A percentile compares a stretch with the other conserved stretches of the same genome.
Conservation (phyloP, 2,888 invertebrate species). For the Pristionchus mayeri region DNA sequence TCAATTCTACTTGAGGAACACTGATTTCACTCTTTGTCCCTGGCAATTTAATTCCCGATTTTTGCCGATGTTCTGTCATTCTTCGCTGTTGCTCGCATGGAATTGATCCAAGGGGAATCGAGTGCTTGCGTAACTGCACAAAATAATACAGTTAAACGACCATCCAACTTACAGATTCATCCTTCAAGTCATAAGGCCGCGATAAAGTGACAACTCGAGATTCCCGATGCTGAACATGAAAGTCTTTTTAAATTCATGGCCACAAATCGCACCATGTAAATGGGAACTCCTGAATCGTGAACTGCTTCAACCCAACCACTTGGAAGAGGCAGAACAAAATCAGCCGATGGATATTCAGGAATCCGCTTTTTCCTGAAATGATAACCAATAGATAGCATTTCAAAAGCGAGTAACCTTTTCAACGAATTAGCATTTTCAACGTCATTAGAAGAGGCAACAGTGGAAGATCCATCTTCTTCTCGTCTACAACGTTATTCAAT, state of each 20-base stretch:
- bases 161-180: neutral
- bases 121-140: neutral
- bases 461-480: neutral
- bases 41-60: neutral
- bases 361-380: neutral
- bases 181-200: neutral
- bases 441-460: neutral
- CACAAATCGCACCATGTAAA: neutral
- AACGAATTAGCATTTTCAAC: neutral
- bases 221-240: neutral
- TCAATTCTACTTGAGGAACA: neutral
- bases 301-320: neutral
- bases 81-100: conserved; percentile 30
- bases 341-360: neutral
- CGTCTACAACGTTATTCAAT: neutral
- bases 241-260: too few species aligned
- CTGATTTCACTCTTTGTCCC: neutral
- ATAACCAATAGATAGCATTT: neutral
- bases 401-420: neutral
- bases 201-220: neutral
- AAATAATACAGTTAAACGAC: neutral
- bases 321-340: neutral
- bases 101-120: neutral
- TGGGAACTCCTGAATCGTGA: conserved; percentile 18
- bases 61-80: neutral